These are phyloP conservation scores for Parnassius smintheus DNA, from an alignment of 2,888 invertebrate species.

Conservation along the genomic window DNA sequence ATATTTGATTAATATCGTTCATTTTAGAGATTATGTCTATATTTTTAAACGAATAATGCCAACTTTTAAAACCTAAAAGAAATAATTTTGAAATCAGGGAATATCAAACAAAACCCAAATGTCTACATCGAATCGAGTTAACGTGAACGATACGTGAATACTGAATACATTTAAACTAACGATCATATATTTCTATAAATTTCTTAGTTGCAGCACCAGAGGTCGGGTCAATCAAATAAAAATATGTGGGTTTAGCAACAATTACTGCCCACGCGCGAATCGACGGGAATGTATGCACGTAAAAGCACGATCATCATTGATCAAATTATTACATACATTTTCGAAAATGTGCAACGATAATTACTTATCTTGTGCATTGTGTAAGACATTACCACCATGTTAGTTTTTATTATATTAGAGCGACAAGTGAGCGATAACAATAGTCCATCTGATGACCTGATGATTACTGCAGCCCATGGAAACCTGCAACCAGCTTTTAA, in stretches of 20 bases:
- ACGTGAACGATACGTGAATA: slow-evolving; percentile 1
- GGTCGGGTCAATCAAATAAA: slow-evolving; percentile 59
- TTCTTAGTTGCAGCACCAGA: slow-evolving; percentile 34
- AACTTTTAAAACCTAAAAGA: no score
- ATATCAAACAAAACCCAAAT: neutral
- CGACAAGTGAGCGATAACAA: no score
- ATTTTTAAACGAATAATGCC: no score
- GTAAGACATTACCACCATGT: no score
- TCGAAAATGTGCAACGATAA: neutral
- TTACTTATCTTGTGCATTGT: neutral
- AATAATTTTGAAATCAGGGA: neutral
- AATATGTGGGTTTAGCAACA: slow-evolving; percentile 47
- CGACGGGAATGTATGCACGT: neutral
- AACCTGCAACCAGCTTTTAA: no score
- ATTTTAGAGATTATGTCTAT: no score
- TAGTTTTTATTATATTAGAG: no score
- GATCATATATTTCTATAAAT: slow-evolving; percentile 29
- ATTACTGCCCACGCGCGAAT: slow-evolving; percentile 39
- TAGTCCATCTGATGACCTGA: no score
- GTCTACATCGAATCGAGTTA: slow-evolving; percentile 26
- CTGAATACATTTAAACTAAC: slow-evolving; percentile 28
- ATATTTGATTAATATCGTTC: no score
- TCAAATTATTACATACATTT: slow-evolving; percentile 1
- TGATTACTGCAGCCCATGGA: no score
- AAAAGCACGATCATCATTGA: slow-evolving; percentile 8